Evolutionary conservation across 2,888 invertebrate genomes (phyloP).

Genomic region (Orthosia cruda): DNA sequence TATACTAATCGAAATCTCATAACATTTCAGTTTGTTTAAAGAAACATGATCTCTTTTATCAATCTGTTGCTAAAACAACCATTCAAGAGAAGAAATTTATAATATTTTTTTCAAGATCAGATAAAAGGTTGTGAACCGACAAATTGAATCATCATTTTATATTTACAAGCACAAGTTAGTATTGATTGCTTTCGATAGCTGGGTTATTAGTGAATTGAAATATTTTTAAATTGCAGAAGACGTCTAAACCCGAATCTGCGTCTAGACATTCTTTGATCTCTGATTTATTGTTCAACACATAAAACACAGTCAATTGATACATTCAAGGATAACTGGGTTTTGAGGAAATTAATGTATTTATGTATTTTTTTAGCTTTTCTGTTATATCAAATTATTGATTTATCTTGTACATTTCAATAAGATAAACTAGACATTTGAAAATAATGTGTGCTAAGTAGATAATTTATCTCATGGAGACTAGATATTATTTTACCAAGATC

Average conservation of each 20-base stretch:
- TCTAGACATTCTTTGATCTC: conserved; percentile 52
- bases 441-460: conserved; percentile 2
- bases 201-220: conserved; percentile 41
- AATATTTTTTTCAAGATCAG: conserved; percentile 17
- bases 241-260: conserved; percentile 26
- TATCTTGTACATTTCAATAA: conserved; percentile 40
- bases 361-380: conserved; percentile 23
- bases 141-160: conserved; percentile 55
- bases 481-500: neutral
- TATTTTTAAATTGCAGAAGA: conserved; percentile 53
- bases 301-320: conserved; percentile 49
- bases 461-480: neutral
- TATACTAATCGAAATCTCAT: conserved; percentile 67
- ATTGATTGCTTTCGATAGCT: conserved; percentile 63
- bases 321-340: conserved; percentile 47
- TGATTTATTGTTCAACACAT: conserved; percentile 63
- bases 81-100: conserved; percentile 11
- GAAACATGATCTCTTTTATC: conserved; percentile 34
- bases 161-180: conserved; percentile 50
- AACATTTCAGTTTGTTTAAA: conserved; percentile 51
- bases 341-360: conserved; percentile 30
- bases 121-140: conserved; percentile 39
- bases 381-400: conserved; percentile 46
- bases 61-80: conserved; percentile 27
- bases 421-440: conserved; percentile 8